Evolutionary conservation across 2,888 invertebrate species (phyloP), one percentile per base, ranked within the genome.

Genomic region (Ennomos quercinarius): DNA sequence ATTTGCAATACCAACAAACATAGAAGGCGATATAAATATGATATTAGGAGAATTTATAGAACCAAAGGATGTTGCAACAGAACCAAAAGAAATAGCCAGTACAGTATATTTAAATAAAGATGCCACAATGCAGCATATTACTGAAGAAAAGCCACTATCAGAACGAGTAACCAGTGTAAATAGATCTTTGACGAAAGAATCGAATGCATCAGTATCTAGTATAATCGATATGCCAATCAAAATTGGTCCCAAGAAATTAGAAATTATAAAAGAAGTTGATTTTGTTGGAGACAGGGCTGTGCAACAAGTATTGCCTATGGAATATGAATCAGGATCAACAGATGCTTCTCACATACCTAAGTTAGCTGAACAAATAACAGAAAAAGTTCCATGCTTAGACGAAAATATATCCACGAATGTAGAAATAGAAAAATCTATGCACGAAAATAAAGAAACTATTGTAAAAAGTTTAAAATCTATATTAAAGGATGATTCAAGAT

Each of bases 1-100:
- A 6, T 27, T 27, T 27, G 17, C 4, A 17, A 27, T 27, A 27
- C 27, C 53, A 6, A 9, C 35, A 8, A 13, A 53, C 40, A 48
- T 41, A 37, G 58, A 59, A 54, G 59, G 54, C 2, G 59, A 54
- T 54, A 54, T 54, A 59, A 50, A 50, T 1, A 50, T 40, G 10
- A 45, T 41, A 37, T 46, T 59, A 50, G 59, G 54, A 0, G 59
- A 59, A 59, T 41, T 54, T 10, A 27, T 59, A 12, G 49, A 17
- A 50, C 54, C 59, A 34, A 59, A 53, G 10, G 59, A 53, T 34
- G 48, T 59, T 17, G 59, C 49, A 43, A 37, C 43, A 36, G 37
- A 43, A 17, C 41, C 41, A 50, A 59, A 41, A 53, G 37, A n/a
- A 44, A 39, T 36, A 43, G 13, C 12, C 17, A 37, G 51, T 13